Evolutionary conservation across 2,797 vertebrate species (phyloP).

Genomic region (Lagodon rhomboides): DNA sequence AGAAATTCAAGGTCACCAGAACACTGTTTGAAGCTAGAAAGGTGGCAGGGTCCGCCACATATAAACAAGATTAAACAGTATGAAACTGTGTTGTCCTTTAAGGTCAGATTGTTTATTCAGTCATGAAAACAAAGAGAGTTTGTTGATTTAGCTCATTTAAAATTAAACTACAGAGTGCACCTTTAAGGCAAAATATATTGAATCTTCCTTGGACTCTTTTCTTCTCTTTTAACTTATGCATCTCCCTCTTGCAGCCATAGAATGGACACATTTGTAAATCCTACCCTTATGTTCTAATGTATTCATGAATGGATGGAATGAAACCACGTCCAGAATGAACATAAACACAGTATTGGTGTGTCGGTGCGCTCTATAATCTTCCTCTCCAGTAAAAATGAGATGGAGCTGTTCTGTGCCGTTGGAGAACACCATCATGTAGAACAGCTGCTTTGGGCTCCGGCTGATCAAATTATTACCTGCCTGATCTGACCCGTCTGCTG

Average conservation of each 20-base stretch:
- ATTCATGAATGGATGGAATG: background rate
- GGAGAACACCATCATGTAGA: conserved; percentile 55
- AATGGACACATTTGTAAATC: background rate
- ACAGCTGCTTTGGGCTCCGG: conserved; percentile 58
- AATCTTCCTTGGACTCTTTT: too few relatives aligned
- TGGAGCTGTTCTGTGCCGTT: background rate
- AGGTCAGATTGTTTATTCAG: too few relatives aligned
- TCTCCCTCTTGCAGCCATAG: background rate
- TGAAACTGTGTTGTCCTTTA: too few relatives aligned
- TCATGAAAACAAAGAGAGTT: too few relatives aligned
- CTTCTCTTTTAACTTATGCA: background rate
- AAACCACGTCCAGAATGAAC: background rate
- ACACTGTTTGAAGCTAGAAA: too few relatives aligned
- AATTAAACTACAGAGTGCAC: too few relatives aligned
- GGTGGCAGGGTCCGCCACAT: too few relatives aligned
- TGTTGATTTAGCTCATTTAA: too few relatives aligned
- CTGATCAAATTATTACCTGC: conserved; percentile 71
- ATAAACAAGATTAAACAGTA: too few relatives aligned
- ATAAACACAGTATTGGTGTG: background rate
- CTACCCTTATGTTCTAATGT: background rate
- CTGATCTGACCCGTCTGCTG: conserved; percentile 61
- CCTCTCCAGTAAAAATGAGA: background rate
- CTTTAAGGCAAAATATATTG: too few relatives aligned
- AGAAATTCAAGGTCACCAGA: too few relatives aligned
- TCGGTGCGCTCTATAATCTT: background rate